phyloP scores from a whole-genome alignment of 2,888 invertebrate species.

The Ormyrus pomaceus region DNA sequence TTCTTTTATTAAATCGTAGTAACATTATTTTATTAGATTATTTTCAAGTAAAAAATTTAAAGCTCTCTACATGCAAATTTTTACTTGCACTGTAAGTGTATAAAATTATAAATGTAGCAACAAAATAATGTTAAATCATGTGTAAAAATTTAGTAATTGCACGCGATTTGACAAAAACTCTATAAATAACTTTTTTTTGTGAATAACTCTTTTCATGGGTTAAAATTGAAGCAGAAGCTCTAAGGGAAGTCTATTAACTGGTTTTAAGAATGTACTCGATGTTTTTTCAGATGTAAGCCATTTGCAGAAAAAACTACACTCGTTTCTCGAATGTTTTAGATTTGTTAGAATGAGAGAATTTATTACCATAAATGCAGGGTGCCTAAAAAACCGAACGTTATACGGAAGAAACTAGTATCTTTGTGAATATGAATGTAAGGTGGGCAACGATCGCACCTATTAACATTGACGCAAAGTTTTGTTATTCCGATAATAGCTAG shows the following conservation, averaged over 20 bases:
- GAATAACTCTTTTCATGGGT: not conserved
- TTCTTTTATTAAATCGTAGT: too few species aligned
- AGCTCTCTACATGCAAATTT: not conserved
- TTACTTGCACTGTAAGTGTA: not conserved
- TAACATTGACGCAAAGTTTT: constrained; percentile 36
- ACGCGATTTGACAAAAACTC: not conserved
- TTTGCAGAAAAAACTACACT: constrained; percentile 23
- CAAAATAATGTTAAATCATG: not conserved
- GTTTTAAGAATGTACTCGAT: not conserved
- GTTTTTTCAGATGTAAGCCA: not conserved
- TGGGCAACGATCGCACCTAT: constrained; percentile 43
- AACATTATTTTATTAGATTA: too few species aligned
- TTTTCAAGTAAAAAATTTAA: too few species aligned
- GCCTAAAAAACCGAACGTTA: constrained; percentile 58
- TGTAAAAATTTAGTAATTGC: not conserved
- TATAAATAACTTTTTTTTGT: constrained; percentile 14
- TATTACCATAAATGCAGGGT: constrained; percentile 63
- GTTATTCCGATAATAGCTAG: constrained; percentile 69
- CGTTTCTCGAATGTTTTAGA: constrained; percentile 37
- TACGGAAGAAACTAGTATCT: constrained; percentile 34
- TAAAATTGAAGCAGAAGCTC: not conserved
- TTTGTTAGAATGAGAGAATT: constrained; percentile 41
- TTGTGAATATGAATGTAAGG: constrained; percentile 42
- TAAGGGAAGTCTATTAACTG: not conserved
- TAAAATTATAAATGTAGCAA: constrained; percentile 18